Percentiles rank a stretch among this genome's conserved stretches.
Evolutionary conservation across 2,113 vertebrate species (phyloP).

Genomic region (Petaurus breviceps): DNA sequence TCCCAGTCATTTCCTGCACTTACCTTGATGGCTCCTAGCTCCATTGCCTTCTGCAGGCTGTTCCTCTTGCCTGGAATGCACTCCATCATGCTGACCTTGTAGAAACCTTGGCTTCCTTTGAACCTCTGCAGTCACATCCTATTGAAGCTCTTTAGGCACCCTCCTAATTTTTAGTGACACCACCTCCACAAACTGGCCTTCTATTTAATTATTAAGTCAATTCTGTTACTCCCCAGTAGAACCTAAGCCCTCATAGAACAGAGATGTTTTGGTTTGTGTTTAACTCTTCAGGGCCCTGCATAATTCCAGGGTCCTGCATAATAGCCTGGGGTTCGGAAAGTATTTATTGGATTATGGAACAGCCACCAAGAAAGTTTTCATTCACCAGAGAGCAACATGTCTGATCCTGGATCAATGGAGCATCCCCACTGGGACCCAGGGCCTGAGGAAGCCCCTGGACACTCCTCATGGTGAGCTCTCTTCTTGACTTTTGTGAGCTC

Average conservation of each 20-base stretch:
- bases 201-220: not conserved
- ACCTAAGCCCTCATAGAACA: not conserved
- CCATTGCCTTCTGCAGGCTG: not conserved
- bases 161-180: not conserved
- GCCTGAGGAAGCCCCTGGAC: not conserved
- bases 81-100: too few relatives aligned
- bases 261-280: not conserved
- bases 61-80: not conserved
- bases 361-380: not conserved
- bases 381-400: not conserved
- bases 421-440: not conserved
- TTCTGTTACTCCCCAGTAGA: not conserved
- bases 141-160: not conserved
- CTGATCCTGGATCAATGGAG: not conserved
- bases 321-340: not conserved
- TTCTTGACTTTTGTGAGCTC: slow-evolving; percentile 30
- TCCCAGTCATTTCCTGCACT: not conserved
- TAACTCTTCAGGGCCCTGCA: not conserved
- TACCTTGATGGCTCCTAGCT: not conserved
- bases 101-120: not conserved
- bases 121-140: not conserved
- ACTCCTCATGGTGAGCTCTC: not conserved
- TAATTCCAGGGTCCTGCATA: not conserved
- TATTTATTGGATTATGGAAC: too few relatives aligned
- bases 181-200: not conserved